phyloP scores from a whole-genome alignment of 2,888 invertebrate genomes.

The Elaeidobius kamerunicus region DNA sequence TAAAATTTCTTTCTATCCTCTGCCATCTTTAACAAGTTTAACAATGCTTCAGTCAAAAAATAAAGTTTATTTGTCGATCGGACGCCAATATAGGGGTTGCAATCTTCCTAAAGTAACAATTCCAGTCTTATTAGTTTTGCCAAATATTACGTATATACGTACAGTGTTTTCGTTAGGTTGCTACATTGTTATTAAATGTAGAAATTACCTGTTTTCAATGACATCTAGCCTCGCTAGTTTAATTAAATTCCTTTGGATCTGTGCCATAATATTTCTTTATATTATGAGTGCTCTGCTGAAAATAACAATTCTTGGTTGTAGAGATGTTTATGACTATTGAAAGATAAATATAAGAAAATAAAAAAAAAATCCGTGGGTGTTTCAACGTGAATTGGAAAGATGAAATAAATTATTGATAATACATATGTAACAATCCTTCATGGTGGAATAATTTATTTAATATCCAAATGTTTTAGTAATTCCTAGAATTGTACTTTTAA shows the following conservation, averaged over 20 bases:
- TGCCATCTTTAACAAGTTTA: conserved; percentile 37
- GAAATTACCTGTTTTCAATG: conserved; percentile 23
- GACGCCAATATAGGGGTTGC: conserved; percentile 32
- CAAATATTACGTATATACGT: conserved; percentile 36
- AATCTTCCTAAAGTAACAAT: conserved; percentile 30
- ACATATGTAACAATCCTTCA: no score
- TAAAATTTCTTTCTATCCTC: conserved; percentile 74
- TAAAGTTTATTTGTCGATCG: conserved; percentile 36
- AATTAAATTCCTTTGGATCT: conserved; percentile 12
- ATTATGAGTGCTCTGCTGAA: conserved; percentile 8
- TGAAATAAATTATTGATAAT: no score
- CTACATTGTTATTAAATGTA: conserved; percentile 33
- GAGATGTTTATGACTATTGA: no score
- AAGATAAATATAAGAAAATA: no score
- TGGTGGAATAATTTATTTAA: neutral
- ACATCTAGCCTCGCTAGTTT: conserved; percentile 7
- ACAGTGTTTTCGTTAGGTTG: conserved; percentile 18
- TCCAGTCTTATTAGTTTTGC: conserved; percentile 36
- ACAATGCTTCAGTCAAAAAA: conserved; percentile 22
- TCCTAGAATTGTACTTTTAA: no score
- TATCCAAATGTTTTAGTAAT: neutral
- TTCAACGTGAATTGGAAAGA: neutral
- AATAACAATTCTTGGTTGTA: no score
- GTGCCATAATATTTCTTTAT: conserved; percentile 20
- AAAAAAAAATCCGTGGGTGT: neutral